Base-by-base conservation (phyloP, 2,888 invertebrate species). In the Apotomis turbidana region DNA sequence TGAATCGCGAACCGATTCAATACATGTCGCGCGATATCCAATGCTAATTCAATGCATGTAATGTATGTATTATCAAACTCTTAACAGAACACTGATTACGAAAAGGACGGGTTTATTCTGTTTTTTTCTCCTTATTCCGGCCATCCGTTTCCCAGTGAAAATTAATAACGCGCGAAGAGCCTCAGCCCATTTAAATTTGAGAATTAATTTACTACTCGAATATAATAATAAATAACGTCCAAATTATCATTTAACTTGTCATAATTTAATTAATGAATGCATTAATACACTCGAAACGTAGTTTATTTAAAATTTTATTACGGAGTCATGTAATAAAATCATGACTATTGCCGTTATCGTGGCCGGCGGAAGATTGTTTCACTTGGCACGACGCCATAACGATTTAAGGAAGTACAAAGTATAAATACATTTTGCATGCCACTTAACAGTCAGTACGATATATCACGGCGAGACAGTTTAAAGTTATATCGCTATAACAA, bases 341-440 rank as follows among this genome's bases (percentile, higher is more conserved):
- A 86, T 86, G 83, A 85, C 81, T 75, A 79, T 79, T 79, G 82
- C 87, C 80, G 85, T 85, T 91, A 92, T 91, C 90, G 88, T 79
- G 81, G 85, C 81, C 83, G 80, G 78, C 85, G 87, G 88, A 90
- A 92, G 90, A 92, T 92, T 93, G 92, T 91, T 93, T 93, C 83
- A 91, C 84, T 93, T 93, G 93, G 93, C 89, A 81, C 79, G 73
- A 78, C 84, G 93, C 93, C 93, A 93, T 92, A 91, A 93, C 88
- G 88, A 85, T 87, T 82, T 84, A 91, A 90, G 92, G 90, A 91
- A 92, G 90, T 89, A 90, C 89, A 86, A 90, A 89, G 88, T 92
- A 92, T 90, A 91, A 91, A 91, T 91, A 91, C 87, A 91, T 90
- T 92, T 89, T 91, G 91, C 90, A 92, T 93, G 89, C 90, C 88